Conservation (phyloP, 2,888 invertebrate species). For the Chloromyia formosa region DNA sequence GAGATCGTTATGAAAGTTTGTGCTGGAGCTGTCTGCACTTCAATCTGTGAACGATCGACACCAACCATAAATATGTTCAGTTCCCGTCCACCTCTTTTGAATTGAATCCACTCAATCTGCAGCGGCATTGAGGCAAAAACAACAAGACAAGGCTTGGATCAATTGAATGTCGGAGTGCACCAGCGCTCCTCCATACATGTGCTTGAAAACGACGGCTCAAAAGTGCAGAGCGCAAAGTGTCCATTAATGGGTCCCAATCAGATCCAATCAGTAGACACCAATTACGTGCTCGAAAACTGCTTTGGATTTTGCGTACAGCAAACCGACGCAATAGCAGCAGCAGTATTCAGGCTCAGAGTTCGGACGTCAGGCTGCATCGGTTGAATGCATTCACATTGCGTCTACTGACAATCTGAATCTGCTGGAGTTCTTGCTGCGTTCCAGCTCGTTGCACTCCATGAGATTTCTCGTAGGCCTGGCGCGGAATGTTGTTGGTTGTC, state of each 20-base stretch:
- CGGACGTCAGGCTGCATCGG: not conserved
- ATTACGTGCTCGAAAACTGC: conserved; percentile 35
- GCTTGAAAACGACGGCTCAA: not conserved
- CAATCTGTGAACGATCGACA: conserved; percentile 25
- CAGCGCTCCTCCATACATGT: not conserved
- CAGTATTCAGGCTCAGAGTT: too few species aligned
- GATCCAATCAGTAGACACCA: conserved; percentile 49
- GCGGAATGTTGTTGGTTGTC: conserved; percentile 33
- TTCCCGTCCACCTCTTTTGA: conserved; percentile 6
- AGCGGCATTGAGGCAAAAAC: not conserved
- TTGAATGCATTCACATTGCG: conserved; percentile 17
- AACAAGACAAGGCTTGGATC: conserved; percentile 22
- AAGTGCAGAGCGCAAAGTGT: conserved; percentile 26
- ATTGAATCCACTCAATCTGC: conserved; percentile 18
- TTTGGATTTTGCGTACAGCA: conserved; percentile 19
- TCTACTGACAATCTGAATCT: not conserved
- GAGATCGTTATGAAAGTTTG: conserved; percentile 16
- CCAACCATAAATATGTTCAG: conserved; percentile 32
- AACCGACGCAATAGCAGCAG: not conserved
- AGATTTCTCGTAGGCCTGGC: conserved; percentile 31
- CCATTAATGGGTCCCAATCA: conserved; percentile 50
- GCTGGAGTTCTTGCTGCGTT: conserved; percentile 23
- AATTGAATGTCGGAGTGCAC: conserved; percentile 24
- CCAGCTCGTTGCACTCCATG: conserved; percentile 28
- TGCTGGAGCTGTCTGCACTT: not conserved